Conservation (phyloP, 2,113 vertebrate species). For the Istiophorus platypterus region DNA sequence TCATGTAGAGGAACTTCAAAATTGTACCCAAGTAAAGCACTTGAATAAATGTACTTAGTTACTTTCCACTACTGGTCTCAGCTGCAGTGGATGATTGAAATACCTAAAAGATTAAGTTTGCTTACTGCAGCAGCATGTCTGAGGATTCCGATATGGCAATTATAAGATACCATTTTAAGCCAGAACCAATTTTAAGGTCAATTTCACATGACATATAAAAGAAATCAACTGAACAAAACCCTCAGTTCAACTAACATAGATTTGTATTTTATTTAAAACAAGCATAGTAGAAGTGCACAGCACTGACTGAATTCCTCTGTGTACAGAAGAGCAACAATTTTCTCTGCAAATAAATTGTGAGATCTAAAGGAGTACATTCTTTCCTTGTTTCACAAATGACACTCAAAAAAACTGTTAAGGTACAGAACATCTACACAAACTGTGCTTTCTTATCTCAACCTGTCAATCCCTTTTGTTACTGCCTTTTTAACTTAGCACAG, state of each 20-base stretch:
- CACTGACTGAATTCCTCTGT: constrained; percentile 68
- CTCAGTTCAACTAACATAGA: constrained; percentile 68
- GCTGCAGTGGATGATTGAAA: no score
- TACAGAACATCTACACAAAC: constrained; percentile 48
- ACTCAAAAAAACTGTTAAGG: constrained; percentile 31
- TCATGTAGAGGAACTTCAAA: not conserved
- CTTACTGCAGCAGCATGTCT: not conserved
- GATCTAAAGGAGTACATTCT: constrained; percentile 38
- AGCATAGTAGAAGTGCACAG: constrained; percentile 75
- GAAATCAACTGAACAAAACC: constrained; percentile 1
- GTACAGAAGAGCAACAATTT: constrained; percentile 56
- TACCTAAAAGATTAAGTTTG: no score
- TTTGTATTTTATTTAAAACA: constrained; percentile 82
- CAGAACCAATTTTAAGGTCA: not conserved
- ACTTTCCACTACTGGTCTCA: no score
- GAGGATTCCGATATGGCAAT: not conserved
- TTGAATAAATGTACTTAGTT: not conserved
- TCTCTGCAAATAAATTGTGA: constrained; percentile 56
- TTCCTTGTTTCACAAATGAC: constrained; percentile 47
- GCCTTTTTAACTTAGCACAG: constrained; percentile 32
- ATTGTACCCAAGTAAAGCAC: not conserved
- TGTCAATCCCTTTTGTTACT: constrained; percentile 31
- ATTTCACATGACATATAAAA: not conserved
- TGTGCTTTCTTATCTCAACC: constrained; percentile 38
- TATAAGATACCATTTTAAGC: not conserved